These are phyloP conservation scores for Hozukius guyotensis DNA, from an alignment of 2,797 vertebrate genomes.

Conservation along the genomic window DNA sequence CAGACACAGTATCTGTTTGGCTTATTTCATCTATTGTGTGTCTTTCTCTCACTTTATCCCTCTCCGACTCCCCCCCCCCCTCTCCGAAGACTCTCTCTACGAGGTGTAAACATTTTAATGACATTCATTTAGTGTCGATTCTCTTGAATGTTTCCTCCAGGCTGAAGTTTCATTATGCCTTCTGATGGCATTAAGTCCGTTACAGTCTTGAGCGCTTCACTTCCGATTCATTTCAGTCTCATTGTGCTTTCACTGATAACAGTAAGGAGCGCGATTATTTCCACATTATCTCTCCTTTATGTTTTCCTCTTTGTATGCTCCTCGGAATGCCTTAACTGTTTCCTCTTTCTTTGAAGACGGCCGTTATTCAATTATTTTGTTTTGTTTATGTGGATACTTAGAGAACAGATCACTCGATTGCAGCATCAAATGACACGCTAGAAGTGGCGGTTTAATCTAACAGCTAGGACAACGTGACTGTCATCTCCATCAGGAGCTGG, in stretches of 20 bases:
- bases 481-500: background rate
- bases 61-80: background rate
- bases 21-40: background rate
- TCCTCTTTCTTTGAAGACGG: background rate
- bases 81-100: background rate
- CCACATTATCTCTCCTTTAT: background rate
- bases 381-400: background rate
- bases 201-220: background rate
- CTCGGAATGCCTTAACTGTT: background rate
- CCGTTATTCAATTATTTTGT: background rate
- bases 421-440: background rate
- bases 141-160: slow-evolving; percentile 43
- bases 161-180: slow-evolving; percentile 35
- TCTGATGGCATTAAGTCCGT: background rate
- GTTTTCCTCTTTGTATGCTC: background rate
- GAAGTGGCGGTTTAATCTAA: background rate
- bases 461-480: background rate
- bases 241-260: background rate
- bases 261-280: background rate
- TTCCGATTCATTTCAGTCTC: background rate
- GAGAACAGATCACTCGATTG: background rate
- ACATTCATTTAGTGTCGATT: slow-evolving; percentile 41
- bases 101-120: slow-evolving; percentile 53
- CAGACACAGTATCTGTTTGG: background rate
- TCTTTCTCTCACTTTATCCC: background rate